A percentile compares a stretch with the other conserved stretches of the same genome.
These are phyloP conservation scores for Trachops cirrhosus DNA, from an alignment of 2,797 vertebrate genomes.

Conservation along the genomic window DNA sequence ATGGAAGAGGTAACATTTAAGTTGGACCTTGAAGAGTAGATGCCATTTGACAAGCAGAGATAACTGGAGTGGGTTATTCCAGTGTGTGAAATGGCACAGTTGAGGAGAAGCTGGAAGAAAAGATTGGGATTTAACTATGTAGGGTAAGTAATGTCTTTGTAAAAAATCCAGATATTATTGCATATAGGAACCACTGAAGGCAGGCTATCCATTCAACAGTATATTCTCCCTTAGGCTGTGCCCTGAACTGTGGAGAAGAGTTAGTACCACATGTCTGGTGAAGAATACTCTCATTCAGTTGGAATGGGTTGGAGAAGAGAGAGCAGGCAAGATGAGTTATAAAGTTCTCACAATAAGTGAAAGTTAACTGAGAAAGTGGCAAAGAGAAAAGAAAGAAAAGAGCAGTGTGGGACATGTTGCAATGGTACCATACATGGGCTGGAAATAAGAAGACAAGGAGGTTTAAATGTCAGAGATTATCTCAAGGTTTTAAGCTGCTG, in stretches of 20 bases:
- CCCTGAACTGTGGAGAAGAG: too few species aligned
- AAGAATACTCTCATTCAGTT: neutral
- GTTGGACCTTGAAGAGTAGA: neutral
- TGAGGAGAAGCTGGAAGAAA: neutral
- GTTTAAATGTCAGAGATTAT: neutral
- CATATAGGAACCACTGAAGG: neutral
- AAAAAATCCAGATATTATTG: neutral
- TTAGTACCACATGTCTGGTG: too few species aligned
- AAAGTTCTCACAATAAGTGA: neutral
- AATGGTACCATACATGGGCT: neutral
- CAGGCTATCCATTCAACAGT: neutral
- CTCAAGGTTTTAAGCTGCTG: neutral
- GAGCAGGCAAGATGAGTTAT: neutral
- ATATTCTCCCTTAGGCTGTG: neutral
- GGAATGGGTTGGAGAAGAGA: neutral
- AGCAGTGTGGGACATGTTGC: accelerated
- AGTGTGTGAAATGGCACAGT: neutral
- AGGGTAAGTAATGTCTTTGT: neutral
- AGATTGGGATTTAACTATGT: neutral
- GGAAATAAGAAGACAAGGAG: neutral
- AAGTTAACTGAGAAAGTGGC: neutral
- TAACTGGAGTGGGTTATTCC: neutral
- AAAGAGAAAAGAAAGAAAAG: neutral
- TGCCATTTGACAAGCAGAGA: neutral
- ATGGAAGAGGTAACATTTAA: neutral